Base-by-base conservation (phyloP, 2,113 vertebrate genomes). In the Eubucco bourcierii region DNA sequence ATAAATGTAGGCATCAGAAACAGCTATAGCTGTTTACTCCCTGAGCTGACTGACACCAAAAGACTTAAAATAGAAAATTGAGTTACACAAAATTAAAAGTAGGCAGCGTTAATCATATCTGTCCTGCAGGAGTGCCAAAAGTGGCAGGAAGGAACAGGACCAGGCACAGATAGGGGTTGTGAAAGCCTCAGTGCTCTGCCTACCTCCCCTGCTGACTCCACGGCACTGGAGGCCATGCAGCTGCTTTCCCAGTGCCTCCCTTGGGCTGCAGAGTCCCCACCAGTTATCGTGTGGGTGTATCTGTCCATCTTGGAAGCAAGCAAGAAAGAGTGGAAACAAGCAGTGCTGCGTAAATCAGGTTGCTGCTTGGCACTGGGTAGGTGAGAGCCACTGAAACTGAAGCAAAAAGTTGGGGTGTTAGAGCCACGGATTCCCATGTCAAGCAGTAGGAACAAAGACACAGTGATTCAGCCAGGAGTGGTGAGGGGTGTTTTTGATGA, bases 241-340 rank as follows among this genome's bases (percentile, higher is more conserved):
- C 58, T 53, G 56, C 70, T 50, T 59, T 15, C 41, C 33, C 23
- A 52, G 31, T 24, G 60, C 37, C 61, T 46, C 52, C 4, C 34
- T 31, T 6, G 23, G 7, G 31, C 39, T 52, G 33, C 34, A 7
- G 18, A 31, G 28, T n/a, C 15, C 39, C 12, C 21, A 18, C 25
- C 15, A 58, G 12, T 12, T 44, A n/a, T 24, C 1, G 0, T 13
- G 10, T 0, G 2, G 39, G 2, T 27, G 19, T n/a, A 6, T 39
- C 50, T 3, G 0, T 70, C 56, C 23, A 27, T n/a, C 34, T 27
- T 55, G 58, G 31, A 14, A 50, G 8, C 37, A 39, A 64, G 75
- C 12, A 37, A 31, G 20, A 7, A 61, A 37, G 21, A 7, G 17
- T 5, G 8, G 15, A 46, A 77, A 15, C 10, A 71, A 66, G 25